Percentiles rank a stretch among this genome's conserved stretches.
phyloP scores from a whole-genome alignment of 2,888 invertebrate species.

The Tetragonisca angustula region DNA sequence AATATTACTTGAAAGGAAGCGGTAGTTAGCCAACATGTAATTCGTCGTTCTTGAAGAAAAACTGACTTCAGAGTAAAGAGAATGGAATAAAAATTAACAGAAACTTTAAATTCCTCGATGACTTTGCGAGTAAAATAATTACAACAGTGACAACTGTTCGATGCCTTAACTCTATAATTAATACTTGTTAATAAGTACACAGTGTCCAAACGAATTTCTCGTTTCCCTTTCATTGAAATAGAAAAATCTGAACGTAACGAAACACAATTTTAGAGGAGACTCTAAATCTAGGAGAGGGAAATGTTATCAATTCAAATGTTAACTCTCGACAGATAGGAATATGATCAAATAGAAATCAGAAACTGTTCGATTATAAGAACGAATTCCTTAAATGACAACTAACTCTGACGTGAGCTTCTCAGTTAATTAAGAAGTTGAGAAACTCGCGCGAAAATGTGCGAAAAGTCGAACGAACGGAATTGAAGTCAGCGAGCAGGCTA shows the following conservation, averaged over 20 bases:
- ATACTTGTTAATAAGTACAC: neutral
- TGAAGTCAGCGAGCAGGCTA: no score
- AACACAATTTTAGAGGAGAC: no score
- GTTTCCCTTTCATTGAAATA: neutral
- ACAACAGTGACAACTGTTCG: neutral
- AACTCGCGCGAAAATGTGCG: no score
- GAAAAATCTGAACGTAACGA: no score
- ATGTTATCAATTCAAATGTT: neutral
- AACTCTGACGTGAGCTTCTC: neutral
- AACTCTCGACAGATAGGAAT: neutral
- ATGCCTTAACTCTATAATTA: neutral
- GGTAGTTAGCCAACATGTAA: neutral
- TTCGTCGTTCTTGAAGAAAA: neutral
- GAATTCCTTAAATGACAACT: neutral
- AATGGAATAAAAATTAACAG: neutral
- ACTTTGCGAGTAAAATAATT: neutral
- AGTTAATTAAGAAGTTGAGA: no score
- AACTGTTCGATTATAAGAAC: neutral
- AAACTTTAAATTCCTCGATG: neutral
- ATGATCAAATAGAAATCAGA: neutral
- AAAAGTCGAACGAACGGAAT: no score
- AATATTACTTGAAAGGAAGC: neutral
- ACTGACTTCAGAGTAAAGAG: neutral
- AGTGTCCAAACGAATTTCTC: neutral
- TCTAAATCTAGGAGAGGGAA: neutral